Conservation (phyloP, 2,888 invertebrate genomes). For the Drosophila picticornis region DNA sequence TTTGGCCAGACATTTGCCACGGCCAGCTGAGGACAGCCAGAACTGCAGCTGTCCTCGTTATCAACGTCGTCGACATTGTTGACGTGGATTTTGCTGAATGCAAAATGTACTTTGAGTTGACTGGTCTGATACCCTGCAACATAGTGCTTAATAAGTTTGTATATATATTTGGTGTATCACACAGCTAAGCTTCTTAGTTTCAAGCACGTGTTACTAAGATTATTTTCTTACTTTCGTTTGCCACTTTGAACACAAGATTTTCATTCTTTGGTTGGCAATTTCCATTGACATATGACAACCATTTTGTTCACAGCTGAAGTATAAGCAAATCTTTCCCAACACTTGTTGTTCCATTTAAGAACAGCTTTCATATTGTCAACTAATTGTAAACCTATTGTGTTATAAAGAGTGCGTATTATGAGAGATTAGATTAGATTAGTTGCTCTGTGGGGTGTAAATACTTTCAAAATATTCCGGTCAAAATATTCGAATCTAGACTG, state of each 20-base stretch:
- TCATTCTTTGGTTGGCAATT: background rate
- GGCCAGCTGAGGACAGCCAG: slow-evolving; percentile 46
- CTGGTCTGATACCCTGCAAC: slow-evolving; percentile 8
- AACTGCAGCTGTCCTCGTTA: slow-evolving; percentile 60
- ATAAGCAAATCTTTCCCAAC: slow-evolving; percentile 1
- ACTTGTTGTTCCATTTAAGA: background rate
- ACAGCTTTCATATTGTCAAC: background rate
- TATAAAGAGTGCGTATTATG: background rate
- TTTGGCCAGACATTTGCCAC: slow-evolving; percentile 53
- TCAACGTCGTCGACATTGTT: slow-evolving; percentile 21
- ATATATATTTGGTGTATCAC: background rate
- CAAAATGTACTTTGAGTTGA: slow-evolving; percentile 9
- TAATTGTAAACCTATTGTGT: background rate
- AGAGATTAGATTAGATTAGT: background rate
- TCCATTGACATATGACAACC: slow-evolving; percentile 22
- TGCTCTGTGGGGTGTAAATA: background rate
- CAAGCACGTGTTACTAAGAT: background rate
- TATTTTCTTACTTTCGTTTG: background rate
- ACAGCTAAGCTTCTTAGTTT: background rate
- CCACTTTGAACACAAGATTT: slow-evolving; percentile 2
- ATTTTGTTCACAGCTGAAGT: background rate
- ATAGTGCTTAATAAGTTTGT: background rate
- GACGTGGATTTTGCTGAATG: slow-evolving; percentile 29
- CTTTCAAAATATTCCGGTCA: background rate
- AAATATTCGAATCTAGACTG: background rate